Evolutionary conservation across 2,113 vertebrate species (phyloP), one percentile per base, ranked within the genome.

Genomic region (Chloebia gouldiae): DNA sequence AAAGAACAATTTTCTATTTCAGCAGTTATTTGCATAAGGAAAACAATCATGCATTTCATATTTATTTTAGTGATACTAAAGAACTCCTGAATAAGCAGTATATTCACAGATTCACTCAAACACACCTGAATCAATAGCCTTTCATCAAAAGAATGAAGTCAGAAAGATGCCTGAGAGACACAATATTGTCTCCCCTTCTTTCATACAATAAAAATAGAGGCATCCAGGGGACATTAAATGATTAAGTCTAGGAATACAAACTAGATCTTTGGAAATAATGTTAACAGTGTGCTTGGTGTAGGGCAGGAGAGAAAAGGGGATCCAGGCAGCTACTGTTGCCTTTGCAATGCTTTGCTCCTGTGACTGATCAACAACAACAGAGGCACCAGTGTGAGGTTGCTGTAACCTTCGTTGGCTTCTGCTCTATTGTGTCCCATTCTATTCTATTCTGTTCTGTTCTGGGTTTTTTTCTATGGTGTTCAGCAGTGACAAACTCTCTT

Each of bases 141-240:
- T 95, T 65, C 49, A 59, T 64, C 59, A 88, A 73, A 91, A 82
- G 40, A 92, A 88, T 69, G 21, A 85, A 92, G 60, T 83, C 76
- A 92, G 56, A 86, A 88, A 80, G 81, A 90, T 1, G 3, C 56
- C 68, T 44, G 60, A 63, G 53, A 87, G 61, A 93, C 33, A 83
- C 9, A 92, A 44, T 28, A 73, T 35, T 40, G n/a, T 57, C 56
- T 56, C 24, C 15, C 8, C 6, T 84, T 81, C 69, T 79, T 88
- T 89, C 37, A 81, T 72, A 53, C 42, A 80, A 79, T 31, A 92
- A 77, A 88, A 86, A 75, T 7, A 93, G 71, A 92, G 24, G 50
- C 39, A 88, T 84, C 20, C 60, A 72, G 39, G 37, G 54, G 28
- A 88, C 20, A 20, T 18, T 19, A 86, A 93, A 56, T 24, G 0